A percentile compares a stretch with the other conserved stretches of the same genome.
Evolutionary conservation across 2,113 vertebrate species (phyloP).

Genomic region (Zootoca vivipara): DNA sequence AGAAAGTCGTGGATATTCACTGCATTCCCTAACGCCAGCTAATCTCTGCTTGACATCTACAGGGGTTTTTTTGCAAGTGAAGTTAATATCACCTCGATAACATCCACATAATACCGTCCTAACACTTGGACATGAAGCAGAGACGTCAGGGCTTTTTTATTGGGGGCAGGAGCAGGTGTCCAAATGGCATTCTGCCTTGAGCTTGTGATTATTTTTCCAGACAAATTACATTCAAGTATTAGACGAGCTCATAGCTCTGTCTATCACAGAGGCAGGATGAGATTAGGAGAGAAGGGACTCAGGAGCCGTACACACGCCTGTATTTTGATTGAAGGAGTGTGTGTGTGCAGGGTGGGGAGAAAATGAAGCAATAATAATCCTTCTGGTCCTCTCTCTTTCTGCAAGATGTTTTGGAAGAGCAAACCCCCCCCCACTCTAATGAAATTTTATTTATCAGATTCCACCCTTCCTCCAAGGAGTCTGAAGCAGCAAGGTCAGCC

Average conservation of each 20-base stretch:
- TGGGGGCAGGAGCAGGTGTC: not conserved
- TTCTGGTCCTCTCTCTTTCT: not conserved
- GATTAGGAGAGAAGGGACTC: not conserved
- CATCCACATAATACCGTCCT: not conserved
- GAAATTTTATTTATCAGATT: fast-evolving
- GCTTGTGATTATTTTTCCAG: conserved; percentile 3
- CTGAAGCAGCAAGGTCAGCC: too few species aligned
- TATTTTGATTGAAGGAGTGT: not conserved
- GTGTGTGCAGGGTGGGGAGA: not conserved
- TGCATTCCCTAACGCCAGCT: not conserved
- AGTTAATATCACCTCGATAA: not conserved
- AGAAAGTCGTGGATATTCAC: not conserved
- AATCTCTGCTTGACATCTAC: not conserved
- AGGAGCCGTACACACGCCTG: not conserved
- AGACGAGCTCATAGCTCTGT: conserved; percentile 1
- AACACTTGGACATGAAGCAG: not conserved
- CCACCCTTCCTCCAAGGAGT: fast-evolving
- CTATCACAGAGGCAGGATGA: conserved; percentile 12
- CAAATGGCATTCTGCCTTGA: not conserved
- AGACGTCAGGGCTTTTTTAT: fast-evolving
- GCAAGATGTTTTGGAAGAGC: not conserved
- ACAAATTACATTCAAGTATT: conserved; percentile 21
- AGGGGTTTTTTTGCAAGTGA: not conserved
- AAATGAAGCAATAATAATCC: not conserved
- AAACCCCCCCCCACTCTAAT: not conserved